Base-by-base conservation (phyloP, 2,113 vertebrate genomes). In the Apeltes quadracus region DNA sequence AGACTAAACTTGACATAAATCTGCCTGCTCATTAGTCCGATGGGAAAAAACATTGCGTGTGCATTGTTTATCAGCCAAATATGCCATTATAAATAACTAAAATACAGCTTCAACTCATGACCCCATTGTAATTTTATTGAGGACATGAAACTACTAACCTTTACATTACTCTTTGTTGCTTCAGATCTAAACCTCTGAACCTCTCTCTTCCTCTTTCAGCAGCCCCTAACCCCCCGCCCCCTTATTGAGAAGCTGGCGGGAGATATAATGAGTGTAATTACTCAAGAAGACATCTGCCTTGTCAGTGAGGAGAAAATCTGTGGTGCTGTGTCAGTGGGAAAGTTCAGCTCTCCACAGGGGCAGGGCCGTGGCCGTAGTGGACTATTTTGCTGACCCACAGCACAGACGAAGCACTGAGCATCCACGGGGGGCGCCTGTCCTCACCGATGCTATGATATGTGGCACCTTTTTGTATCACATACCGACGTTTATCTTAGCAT, bases 191-290 rank as follows among this genome's bases (percentile, higher is more conserved):
- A 16, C 39, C 22, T 59, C n/a, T 1, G 5, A 18, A n/a, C 22
- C 20, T 65, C 32, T 71, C n/a, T 54, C 63, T 39, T 32, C 41
- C 32, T 61, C 38, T 20, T 79, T 50, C 53, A 58, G 34, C 14
- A 68, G 64, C 70, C 73, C 32, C 32, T 34, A 63, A 38, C 63
- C 64, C 22, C 14, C 41, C 11, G 41, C 15, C 25, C 41, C 11
- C 48, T 18, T 20, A 14, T 32, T 61, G 14, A 6, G 61, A 51
- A 41, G 66, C 72, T 55, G 51, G 66, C 13, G 20, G 78, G 43
- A 63, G 78, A 74, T 76, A 62, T 87, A 84, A 88, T 87, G 70
- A 15, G 75, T 61, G 64, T 58, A 74, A 87, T 90, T 78, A 81
- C 72, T 84, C 81, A 87, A 51, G 43, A 65, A 64, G 65, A 3